A percentile compares a stretch with the other conserved stretches of the same genome.
These are phyloP conservation scores for Pristionchus exspectatus DNA, from an alignment of 2,888 invertebrate genomes.

Conservation along the genomic window DNA sequence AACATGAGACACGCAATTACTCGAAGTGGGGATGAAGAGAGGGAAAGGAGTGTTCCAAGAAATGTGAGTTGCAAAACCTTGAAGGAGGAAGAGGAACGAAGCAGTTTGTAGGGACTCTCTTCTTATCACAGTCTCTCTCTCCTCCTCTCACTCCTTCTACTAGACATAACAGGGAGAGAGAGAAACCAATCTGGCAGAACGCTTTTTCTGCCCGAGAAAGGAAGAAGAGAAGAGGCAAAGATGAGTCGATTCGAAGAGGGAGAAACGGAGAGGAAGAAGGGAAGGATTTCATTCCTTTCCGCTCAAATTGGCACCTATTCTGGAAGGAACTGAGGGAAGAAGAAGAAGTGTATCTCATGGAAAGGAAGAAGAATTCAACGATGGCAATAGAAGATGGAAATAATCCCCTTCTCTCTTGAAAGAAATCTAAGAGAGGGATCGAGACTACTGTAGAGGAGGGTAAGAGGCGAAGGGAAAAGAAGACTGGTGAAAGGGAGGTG, in stretches of 20 bases:
- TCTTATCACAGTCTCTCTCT: background rate
- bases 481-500: background rate
- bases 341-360: background rate
- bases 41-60: background rate
- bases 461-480: background rate
- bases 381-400: background rate
- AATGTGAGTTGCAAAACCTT: background rate
- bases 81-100: background rate
- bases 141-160: background rate
- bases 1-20: background rate
- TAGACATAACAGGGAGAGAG: background rate
- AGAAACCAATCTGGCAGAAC: background rate
- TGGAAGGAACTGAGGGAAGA: background rate
- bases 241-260: conserved; percentile 1
- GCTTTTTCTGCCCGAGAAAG: background rate
- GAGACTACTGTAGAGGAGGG: background rate
- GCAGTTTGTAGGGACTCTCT: background rate
- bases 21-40: background rate
- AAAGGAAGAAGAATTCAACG: background rate
- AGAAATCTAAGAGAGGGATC: background rate
- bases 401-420: background rate
- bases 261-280: background rate
- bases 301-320: conserved; percentile 38
- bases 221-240: background rate
- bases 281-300: background rate